These are phyloP conservation scores for Drosophila macrothrix DNA, from an alignment of 2,888 invertebrate genomes.

Conservation along the genomic window DNA sequence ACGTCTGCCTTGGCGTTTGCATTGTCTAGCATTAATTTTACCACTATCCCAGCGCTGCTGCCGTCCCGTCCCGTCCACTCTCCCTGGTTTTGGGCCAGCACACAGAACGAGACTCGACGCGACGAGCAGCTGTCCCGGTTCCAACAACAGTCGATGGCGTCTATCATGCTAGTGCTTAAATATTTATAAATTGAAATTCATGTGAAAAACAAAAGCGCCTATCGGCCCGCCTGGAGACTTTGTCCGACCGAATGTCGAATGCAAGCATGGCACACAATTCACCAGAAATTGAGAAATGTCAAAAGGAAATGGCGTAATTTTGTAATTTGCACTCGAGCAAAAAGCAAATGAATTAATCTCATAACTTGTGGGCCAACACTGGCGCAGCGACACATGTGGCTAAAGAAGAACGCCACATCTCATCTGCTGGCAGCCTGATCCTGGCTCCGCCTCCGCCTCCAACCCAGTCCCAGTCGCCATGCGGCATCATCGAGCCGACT, in stretches of 20 bases:
- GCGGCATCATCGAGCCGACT: conserved; percentile 52
- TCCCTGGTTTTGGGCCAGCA: conserved; percentile 33
- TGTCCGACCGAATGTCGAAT: conserved; percentile 50
- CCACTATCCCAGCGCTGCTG: background rate
- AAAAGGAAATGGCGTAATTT: conserved; percentile 77
- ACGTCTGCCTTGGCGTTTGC: conserved; percentile 19
- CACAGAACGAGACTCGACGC: conserved; percentile 27
- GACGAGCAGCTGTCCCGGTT: conserved; percentile 41
- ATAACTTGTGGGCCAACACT: conserved; percentile 48
- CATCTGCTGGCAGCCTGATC: conserved; percentile 11
- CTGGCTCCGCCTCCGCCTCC: conserved; percentile 13
- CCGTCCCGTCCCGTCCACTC: background rate
- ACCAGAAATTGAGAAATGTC: conserved; percentile 77
- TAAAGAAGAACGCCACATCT: conserved; percentile 2
- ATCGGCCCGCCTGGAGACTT: conserved; percentile 37
- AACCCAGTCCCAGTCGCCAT: background rate
- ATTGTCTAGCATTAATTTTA: conserved; percentile 4
- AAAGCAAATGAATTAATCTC: conserved; percentile 78
- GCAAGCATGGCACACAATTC: conserved; percentile 61
- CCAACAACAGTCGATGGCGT: conserved; percentile 34
- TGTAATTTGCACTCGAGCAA: conserved; percentile 77
- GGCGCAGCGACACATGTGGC: conserved; percentile 36
- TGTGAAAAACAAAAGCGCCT: conserved; percentile 75
- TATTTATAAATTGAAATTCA: conserved; percentile 78
- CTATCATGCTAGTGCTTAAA: conserved; percentile 71